Conservation (phyloP, 2,888 invertebrate species). For the Phytoseiulus persimilis region DNA sequence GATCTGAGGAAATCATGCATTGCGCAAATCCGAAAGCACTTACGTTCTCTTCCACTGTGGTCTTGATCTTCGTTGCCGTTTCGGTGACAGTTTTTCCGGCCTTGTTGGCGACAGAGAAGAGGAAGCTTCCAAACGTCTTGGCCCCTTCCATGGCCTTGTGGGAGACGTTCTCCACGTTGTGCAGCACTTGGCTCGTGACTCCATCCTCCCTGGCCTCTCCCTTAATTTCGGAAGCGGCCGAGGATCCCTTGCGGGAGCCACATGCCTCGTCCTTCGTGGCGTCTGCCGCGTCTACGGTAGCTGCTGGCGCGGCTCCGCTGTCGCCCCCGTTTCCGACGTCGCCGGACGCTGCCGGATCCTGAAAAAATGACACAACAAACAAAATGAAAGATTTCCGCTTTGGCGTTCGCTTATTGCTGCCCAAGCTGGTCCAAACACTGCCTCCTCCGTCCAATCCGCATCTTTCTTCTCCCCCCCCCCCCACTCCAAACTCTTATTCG, state of each 20-base stretch:
- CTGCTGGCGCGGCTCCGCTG: slow-evolving; percentile 10
- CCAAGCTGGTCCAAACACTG: neutral
- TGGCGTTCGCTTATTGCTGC: neutral
- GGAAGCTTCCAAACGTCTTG: slow-evolving; percentile 55
- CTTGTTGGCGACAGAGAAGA: slow-evolving; percentile 90
- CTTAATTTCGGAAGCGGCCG: slow-evolving; percentile 15
- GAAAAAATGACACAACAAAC: neutral
- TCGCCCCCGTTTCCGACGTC: slow-evolving; percentile 31
- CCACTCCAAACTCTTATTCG: too few relatives aligned
- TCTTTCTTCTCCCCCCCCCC: neutral
- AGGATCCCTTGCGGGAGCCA: slow-evolving; percentile 38
- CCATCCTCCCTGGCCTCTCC: slow-evolving; percentile 39
- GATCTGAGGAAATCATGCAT: too few relatives aligned
- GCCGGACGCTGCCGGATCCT: slow-evolving; percentile 13
- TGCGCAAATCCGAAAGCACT: slow-evolving; percentile 50
- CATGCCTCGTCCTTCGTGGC: slow-evolving; percentile 36
- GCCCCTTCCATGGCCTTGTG: slow-evolving; percentile 46
- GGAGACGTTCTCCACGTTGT: slow-evolving; percentile 45
- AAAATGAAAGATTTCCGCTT: neutral
- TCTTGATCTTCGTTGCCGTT: slow-evolving; percentile 83
- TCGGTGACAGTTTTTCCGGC: slow-evolving; percentile 85
- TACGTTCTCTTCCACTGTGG: slow-evolving; percentile 90
- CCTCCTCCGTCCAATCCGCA: neutral
- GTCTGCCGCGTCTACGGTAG: slow-evolving; percentile 13
- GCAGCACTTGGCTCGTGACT: slow-evolving; percentile 37